Base-by-base conservation (phyloP, 2,113 vertebrate species). In the Zootoca vivipara region DNA sequence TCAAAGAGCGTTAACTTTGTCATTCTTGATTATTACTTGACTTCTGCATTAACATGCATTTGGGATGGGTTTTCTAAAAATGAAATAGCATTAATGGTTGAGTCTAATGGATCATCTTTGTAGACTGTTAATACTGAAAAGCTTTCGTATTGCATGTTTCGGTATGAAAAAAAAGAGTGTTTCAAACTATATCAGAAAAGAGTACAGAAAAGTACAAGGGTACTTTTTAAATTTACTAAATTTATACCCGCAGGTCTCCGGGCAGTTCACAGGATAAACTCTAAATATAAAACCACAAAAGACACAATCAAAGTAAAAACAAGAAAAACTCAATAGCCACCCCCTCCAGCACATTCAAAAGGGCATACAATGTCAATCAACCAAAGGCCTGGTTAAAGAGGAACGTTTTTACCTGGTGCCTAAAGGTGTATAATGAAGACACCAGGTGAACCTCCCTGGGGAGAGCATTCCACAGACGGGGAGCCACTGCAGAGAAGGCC, bases 11-110 rank as follows among this genome's bases (percentile, higher is more conserved):
- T 85, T 91, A 93, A 93, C 33, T 94, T 95, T 93, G 90, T 28
- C 85, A 89, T 35, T 93, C 42, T 81, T 87, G 92, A 90, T 95
- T 96, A 93, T 94, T 95, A 94, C 83, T 94, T 88, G 91, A 93
- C 85, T 92, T 78, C 65, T 94, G 26, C 87, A 70, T 95, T 95
- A 95, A 92, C 80, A 93, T 42, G 86, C 93, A 95, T 46, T 90
- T 13, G 35, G 87, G 90, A 89, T 24, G 52, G 72, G 30, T 78
- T 67, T 91, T 93, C 89, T 95, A 73, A 33, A 72, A 70, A 93
- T 93, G 65, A 91, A 94, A 93, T 90, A 77, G 2, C 78, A 92
- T 94, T 94, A 95, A 81, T 93, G 77, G 69, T 69, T 91, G 80
- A 88, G 40, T 73, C 87, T 91, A 90, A 93, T 92, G 87, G 86